Base-by-base conservation (phyloP, 2,888 invertebrate species). In the Drosophila neoperkinsi region DNA sequence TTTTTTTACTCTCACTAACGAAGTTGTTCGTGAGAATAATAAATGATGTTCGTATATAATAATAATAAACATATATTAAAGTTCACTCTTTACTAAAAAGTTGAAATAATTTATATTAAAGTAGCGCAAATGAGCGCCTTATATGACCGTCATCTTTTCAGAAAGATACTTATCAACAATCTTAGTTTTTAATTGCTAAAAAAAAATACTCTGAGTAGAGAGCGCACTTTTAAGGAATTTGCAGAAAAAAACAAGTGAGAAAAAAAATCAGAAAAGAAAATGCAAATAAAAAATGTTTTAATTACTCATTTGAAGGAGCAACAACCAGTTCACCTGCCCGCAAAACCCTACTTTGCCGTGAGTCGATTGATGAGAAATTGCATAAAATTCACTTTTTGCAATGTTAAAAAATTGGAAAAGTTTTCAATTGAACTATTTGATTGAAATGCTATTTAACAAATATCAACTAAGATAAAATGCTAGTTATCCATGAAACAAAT, bases 211-310 rank as follows among this genome's bases (percentile, higher is more conserved):
- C 41, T 60, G 59, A 70, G 58, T 50, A 56, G 61, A 53, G 50
- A 33, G 49, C 52, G 55, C 64, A 59, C 28, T 28, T 28, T 28
- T 28, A 3, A 28, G 67, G 56, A 75, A 83, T 66, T 74, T 68
- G 56, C 67, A 62, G 28, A 13, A 56, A 77, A 71, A 71, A 49
- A 65, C 63, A 68, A 64, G 63, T 80, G 81, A 59, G 63, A 70
- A 71, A 83, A 74, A 74, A 87, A 84, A 77, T 82, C 55, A 77
- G 68, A 70, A 69, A 84, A 53, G 62, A 63, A 75, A 77, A 71
- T 57, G 64, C 74, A 77, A 87, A 77, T 74, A 71, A 85, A 88
- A 91, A 91, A 91, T 88, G 87, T 92, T 91, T 91, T 92, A 91
- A 91, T 91, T 91, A 91, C 91, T 90, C 92, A 88, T 89, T 90